Conservation (phyloP, 2,113 vertebrate genomes). For the Nerophis ophidion region DNA sequence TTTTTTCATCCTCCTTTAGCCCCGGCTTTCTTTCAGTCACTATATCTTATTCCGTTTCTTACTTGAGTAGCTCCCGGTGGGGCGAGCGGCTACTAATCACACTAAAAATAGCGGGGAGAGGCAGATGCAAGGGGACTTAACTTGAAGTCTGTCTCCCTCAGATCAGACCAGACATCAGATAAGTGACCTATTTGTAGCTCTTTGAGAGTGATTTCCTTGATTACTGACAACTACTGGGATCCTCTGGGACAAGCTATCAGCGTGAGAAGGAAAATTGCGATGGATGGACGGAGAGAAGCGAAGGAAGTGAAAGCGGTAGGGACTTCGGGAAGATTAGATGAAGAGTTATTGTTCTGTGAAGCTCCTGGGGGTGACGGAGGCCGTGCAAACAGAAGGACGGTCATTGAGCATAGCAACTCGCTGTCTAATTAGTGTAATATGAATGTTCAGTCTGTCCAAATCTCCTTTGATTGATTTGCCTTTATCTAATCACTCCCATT, state of each 20-base stretch:
- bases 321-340: constrained; percentile 48
- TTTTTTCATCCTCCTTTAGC: constrained; percentile 20
- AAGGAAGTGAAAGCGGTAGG: constrained; percentile 17
- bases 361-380: constrained; percentile 37
- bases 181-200: constrained; percentile 68
- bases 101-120: constrained; percentile 39
- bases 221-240: constrained; percentile 66
- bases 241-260: constrained; percentile 59
- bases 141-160: constrained; percentile 46
- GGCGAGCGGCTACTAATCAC: constrained; percentile 45
- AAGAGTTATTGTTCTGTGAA: constrained; percentile 52
- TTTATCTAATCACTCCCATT: constrained; percentile 17
- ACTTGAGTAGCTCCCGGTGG: constrained; percentile 33
- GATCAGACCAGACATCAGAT: constrained; percentile 59
- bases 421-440: constrained; percentile 48
- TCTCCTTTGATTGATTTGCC: constrained; percentile 50
- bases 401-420: constrained; percentile 37
- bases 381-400: constrained; percentile 38
- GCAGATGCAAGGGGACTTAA: constrained; percentile 44
- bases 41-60: constrained; percentile 20
- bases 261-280: constrained; percentile 41
- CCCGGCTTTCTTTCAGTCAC: constrained; percentile 11
- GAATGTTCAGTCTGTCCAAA: constrained; percentile 46
- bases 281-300: constrained; percentile 25
- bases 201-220: constrained; percentile 67